These are phyloP conservation scores for Rhagonycha fulva DNA, from an alignment of 2,888 invertebrate genomes.

Conservation along the genomic window DNA sequence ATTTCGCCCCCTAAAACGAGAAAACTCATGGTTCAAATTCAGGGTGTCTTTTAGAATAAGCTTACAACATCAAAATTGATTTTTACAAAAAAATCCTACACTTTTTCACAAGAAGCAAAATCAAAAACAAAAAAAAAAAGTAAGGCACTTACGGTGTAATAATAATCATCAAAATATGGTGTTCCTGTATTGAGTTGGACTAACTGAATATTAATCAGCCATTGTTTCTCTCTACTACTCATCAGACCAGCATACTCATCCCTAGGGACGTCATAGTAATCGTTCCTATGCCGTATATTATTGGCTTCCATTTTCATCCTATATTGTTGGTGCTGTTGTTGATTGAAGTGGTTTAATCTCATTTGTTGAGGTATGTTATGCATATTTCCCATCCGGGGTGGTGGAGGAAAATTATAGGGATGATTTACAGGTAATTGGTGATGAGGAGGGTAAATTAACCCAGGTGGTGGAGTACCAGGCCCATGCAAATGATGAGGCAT, in stretches of 20 bases:
- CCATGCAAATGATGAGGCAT: slow-evolving; percentile 36
- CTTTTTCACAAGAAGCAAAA: no score
- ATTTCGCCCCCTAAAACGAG: no score
- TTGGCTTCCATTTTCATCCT: slow-evolving; percentile 19
- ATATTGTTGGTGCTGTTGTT: slow-evolving; percentile 43
- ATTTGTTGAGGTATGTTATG: slow-evolving; percentile 16
- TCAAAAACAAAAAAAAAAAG: not conserved
- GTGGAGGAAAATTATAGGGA: slow-evolving; percentile 45
- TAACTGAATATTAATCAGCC: slow-evolving; percentile 94
- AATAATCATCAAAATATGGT: slow-evolving; percentile 96
- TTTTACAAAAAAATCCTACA: no score
- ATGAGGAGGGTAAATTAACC: slow-evolving; percentile 35
- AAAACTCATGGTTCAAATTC: no score
- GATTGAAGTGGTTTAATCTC: slow-evolving; percentile 30
- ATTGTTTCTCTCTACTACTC: slow-evolving; percentile 93
- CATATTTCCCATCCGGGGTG: slow-evolving; percentile 46
- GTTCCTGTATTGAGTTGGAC: slow-evolving; percentile 92
- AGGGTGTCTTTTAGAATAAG: no score
- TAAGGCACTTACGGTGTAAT: slow-evolving; percentile 77
- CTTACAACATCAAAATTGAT: no score
- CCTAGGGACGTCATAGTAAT: slow-evolving; percentile 36
- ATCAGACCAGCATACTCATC: slow-evolving; percentile 92
- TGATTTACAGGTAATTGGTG: slow-evolving; percentile 37
- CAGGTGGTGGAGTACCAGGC: slow-evolving; percentile 29
- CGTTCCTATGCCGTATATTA: slow-evolving; percentile 45